These are phyloP conservation scores for Halocynthia roretzi DNA, from an alignment of 23 tunicate genomes.

Conservation along the genomic window DNA sequence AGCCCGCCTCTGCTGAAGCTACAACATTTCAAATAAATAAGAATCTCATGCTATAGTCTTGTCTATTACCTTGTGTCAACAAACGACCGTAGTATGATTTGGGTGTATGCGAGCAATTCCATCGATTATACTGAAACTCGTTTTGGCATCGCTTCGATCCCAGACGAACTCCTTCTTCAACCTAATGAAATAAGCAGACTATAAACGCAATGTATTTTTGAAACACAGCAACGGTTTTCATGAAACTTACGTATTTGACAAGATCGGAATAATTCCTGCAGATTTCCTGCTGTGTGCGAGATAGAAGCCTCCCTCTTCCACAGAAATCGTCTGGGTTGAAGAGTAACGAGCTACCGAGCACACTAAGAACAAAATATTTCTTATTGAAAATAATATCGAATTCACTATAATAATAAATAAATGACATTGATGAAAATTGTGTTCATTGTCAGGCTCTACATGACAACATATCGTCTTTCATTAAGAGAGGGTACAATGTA, in stretches of 20 bases:
- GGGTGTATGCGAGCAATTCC: conserved; percentile 45
- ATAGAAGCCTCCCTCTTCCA: conserved; percentile 17
- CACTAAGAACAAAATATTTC: conserved; percentile 2
- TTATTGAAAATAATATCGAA: neutral
- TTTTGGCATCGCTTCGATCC: conserved; percentile 35
- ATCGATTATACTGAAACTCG: conserved; percentile 31
- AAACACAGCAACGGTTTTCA: neutral
- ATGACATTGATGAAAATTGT: no score
- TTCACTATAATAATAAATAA: neutral
- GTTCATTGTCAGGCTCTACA: no score
- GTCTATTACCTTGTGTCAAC: conserved; percentile 37
- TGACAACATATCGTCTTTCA: no score
- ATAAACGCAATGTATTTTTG: neutral
- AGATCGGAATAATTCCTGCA: conserved; percentile 29
- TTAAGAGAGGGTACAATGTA: no score
- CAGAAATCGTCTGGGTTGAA: conserved; percentile 31
- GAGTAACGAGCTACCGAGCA: conserved; percentile 19
- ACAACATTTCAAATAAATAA: neutral
- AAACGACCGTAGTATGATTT: conserved; percentile 28
- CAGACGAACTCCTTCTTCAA: conserved; percentile 32
- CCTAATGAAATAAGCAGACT: conserved; percentile 11
- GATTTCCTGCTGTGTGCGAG: conserved; percentile 24
- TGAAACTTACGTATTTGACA: conserved; percentile 27
- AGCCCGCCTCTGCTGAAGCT: neutral
- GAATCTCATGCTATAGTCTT: neutral